Conservation (phyloP, 2,888 invertebrate species). For the Dyspetes luteomarginatus region DNA sequence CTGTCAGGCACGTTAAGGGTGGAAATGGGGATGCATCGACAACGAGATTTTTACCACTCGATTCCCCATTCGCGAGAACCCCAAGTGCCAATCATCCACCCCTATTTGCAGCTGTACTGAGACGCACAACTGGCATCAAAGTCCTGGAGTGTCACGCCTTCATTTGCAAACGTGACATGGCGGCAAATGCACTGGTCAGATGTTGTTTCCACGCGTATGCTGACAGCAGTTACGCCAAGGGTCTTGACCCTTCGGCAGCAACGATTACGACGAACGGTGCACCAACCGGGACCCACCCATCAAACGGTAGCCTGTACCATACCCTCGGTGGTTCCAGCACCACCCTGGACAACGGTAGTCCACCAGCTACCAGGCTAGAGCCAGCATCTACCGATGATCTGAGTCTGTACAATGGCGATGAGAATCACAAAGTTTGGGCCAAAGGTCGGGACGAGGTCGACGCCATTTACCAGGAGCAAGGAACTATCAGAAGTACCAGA, state of each 20-base stretch:
- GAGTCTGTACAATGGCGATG: constrained; percentile 94
- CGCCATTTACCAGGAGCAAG: constrained; percentile 87
- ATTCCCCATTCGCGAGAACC: constrained; percentile 97
- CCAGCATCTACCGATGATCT: constrained; percentile 88
- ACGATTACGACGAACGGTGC: constrained; percentile 75
- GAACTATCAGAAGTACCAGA: constrained; percentile 84
- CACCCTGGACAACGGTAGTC: constrained; percentile 81
- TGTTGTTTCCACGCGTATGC: constrained; percentile 99
- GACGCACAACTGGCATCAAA: constrained; percentile 98
- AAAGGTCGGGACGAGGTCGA: constrained; percentile 91
- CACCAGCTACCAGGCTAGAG: constrained; percentile 83
- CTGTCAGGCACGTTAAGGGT: constrained; percentile 92
- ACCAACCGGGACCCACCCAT: constrained; percentile 67
- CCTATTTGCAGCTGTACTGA: constrained; percentile 97
- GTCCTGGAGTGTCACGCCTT: constrained; percentile 99
- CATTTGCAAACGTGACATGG: constrained; percentile 97
- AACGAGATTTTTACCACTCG: constrained; percentile 96
- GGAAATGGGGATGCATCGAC: constrained; percentile 86
- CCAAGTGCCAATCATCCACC: constrained; percentile 97
- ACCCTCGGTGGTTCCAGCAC: constrained; percentile 82
- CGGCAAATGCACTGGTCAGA: constrained; percentile 98
- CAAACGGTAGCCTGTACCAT: constrained; percentile 80
- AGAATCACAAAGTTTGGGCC: constrained; percentile 97
- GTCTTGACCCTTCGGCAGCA: constrained; percentile 81
- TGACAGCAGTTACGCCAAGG: constrained; percentile 95